Conservation (phyloP, 2,888 invertebrate species). For the Papilio elwesi region DNA sequence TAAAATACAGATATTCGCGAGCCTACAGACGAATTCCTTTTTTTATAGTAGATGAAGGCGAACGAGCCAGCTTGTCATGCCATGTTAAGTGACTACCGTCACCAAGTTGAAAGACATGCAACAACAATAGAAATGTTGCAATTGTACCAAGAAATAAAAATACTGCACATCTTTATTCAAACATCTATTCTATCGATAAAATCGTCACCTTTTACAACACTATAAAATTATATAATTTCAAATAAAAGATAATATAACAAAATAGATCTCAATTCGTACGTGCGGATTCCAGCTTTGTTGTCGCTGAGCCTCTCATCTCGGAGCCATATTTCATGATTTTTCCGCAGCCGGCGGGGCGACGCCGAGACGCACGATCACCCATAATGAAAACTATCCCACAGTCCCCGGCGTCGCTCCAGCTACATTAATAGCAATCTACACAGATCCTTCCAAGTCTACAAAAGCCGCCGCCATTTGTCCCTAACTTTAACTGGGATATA, state of each 20-base stretch:
- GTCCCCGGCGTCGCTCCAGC: conserved; percentile 47
- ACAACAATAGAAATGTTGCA: too few species aligned
- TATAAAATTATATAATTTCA: conserved; percentile 22
- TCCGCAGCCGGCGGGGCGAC: conserved; percentile 59
- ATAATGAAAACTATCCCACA: conserved; percentile 73
- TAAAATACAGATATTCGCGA: not conserved
- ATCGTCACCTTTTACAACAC: not conserved
- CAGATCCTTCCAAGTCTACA: conserved; percentile 66
- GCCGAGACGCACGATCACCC: conserved; percentile 72
- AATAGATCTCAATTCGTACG: conserved; percentile 54
- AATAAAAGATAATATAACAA: conserved; percentile 31
- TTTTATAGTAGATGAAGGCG: too few species aligned
- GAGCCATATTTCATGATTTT: conserved; percentile 66
- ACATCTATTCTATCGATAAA: not conserved
- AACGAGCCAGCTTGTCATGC: too few species aligned
- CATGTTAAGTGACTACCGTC: too few species aligned
- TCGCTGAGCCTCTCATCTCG: conserved; percentile 41
- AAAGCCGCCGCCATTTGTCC: conserved; percentile 72
- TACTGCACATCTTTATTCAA: not conserved
- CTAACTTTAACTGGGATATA: conserved; percentile 65
- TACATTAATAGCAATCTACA: conserved; percentile 76
- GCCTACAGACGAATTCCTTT: not conserved
- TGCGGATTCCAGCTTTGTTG: conserved; percentile 31
- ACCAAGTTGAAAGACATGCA: too few species aligned
- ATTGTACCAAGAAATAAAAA: not conserved